A percentile compares a stretch with the other conserved stretches of the same genome.
These are phyloP conservation scores for Cherax destructor DNA, from an alignment of 1,140 invertebrate genomes.

Conservation along the genomic window DNA sequence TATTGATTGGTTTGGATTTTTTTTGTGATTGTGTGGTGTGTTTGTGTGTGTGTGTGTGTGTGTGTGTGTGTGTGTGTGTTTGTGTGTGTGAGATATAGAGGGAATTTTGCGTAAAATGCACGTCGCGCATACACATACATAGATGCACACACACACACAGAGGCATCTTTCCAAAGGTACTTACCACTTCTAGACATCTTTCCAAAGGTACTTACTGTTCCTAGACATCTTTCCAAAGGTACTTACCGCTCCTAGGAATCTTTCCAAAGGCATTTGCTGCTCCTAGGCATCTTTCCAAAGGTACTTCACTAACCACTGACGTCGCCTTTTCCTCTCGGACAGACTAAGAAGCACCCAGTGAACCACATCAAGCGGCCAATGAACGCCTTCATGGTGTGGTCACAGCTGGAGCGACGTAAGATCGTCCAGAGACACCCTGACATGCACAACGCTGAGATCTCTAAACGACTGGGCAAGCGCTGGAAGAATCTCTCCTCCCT, in stretches of 20 bases:
- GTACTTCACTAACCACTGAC: neutral
- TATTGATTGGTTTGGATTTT: neutral
- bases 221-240: neutral
- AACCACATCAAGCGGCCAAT: conserved; percentile 97
- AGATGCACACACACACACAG: neutral
- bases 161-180: neutral
- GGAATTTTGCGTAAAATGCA: no score
- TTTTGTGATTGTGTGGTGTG: neutral
- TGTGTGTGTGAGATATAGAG: no score
- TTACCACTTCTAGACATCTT: neutral
- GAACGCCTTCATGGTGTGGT: conserved; percentile 99
- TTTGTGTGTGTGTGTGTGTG: no score
- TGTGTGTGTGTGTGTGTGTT: no score
- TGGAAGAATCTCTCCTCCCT: conserved; percentile 93
- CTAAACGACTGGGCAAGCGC: conserved; percentile 90
- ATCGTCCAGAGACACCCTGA: conserved; percentile 94
- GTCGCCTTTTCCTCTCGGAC: conserved; percentile 73
- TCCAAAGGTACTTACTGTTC: neutral
- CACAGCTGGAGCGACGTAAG: conserved; percentile 93
- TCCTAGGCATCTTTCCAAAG: neutral
- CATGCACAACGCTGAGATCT: conserved; percentile 98
- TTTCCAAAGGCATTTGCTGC: neutral
- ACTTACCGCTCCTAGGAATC: neutral
- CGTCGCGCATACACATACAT: neutral
- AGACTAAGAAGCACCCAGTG: conserved; percentile 96